phyloP scores from a whole-genome alignment of 92 coral and sea anemone species.

The Zoanthus sansibaricus region DNA sequence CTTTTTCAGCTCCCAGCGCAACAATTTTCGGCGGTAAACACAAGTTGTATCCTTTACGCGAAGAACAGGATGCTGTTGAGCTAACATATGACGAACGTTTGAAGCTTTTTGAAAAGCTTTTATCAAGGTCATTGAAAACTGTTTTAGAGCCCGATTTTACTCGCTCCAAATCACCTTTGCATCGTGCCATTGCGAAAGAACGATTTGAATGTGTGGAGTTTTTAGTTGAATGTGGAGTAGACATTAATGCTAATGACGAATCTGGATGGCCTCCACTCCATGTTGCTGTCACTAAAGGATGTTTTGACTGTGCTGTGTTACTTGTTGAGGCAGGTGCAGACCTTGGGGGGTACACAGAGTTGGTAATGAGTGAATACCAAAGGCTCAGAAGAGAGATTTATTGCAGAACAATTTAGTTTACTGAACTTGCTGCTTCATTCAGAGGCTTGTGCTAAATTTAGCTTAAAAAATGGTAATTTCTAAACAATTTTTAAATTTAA shows the following conservation, averaged over 20 bases:
- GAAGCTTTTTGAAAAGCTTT: slow-evolving; percentile 35
- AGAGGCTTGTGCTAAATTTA: not conserved
- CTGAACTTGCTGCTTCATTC: not conserved
- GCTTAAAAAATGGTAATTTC: not conserved
- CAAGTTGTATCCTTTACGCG: slow-evolving; percentile 27
- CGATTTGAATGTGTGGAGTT: slow-evolving; percentile 45
- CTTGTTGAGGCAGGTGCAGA: slow-evolving; percentile 51
- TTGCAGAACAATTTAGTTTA: slow-evolving; percentile 33
- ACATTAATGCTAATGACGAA: slow-evolving; percentile 33
- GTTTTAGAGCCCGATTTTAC: slow-evolving; percentile 41
- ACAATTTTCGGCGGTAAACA: not conserved
- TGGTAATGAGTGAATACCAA: slow-evolving; percentile 32
- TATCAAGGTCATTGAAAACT: slow-evolving; percentile 32
- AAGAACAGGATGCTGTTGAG: slow-evolving; percentile 40
- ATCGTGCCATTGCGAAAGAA: slow-evolving; percentile 44
- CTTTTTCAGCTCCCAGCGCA: slow-evolving; percentile 25
- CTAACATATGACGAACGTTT: slow-evolving; percentile 21
- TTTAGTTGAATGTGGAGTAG: slow-evolving; percentile 41
- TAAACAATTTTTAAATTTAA: no score
- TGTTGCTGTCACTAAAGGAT: slow-evolving; percentile 38
- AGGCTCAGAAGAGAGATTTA: slow-evolving; percentile 36
- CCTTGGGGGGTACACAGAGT: slow-evolving; percentile 42
- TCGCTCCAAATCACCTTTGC: slow-evolving; percentile 41
- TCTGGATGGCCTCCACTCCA: slow-evolving; percentile 51
- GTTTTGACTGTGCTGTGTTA: slow-evolving; percentile 38